Conservation (phyloP, 2,113 vertebrate species). For the Oxyruncus cristatus region DNA sequence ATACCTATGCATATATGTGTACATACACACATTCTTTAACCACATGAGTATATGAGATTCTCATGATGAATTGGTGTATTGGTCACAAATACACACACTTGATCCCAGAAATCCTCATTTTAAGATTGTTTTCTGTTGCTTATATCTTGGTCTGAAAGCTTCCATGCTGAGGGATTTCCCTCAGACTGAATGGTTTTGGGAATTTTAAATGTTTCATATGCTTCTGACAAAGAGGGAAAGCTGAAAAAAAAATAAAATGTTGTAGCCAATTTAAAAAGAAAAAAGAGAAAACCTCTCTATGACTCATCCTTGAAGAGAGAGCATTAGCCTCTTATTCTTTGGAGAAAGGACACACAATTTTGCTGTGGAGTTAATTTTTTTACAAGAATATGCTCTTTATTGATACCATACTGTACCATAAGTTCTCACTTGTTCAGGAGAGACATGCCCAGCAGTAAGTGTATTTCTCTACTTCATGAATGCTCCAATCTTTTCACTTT, state of each 20-base stretch:
- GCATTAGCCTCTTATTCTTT: background rate
- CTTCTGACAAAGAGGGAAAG: background rate
- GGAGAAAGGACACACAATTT: background rate
- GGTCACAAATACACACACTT: background rate
- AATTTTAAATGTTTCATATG: background rate
- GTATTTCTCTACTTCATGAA: background rate
- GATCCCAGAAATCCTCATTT: background rate
- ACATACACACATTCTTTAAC: background rate
- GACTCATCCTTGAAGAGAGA: background rate
- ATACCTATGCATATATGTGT: background rate
- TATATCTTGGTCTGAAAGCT: background rate
- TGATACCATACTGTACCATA: background rate
- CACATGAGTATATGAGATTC: background rate
- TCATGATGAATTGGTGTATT: background rate
- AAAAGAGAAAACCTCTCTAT: fast-evolving
- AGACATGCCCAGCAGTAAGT: fast-evolving
- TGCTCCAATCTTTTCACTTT: background rate
- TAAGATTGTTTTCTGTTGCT: background rate
- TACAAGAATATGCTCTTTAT: background rate
- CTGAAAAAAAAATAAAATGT: background rate
- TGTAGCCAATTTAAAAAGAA: background rate
- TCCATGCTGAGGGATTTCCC: background rate
- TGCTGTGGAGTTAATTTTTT: background rate
- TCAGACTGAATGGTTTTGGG: background rate
- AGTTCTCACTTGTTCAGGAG: background rate